Evolutionary conservation across 2,888 invertebrate genomes (phyloP), one percentile per base, ranked within the genome.

Genomic region (Campoplex capitator): DNA sequence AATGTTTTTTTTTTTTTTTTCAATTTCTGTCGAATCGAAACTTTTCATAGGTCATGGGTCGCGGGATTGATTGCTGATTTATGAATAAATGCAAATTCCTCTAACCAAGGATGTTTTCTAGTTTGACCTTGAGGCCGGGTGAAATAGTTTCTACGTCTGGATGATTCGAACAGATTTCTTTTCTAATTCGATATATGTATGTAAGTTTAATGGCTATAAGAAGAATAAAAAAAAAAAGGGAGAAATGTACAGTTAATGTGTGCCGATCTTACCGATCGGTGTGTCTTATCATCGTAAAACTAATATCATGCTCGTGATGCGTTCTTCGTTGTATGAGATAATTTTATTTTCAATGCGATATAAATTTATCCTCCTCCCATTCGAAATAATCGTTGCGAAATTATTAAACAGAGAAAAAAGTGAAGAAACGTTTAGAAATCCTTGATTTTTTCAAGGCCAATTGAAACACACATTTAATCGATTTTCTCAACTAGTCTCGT

Each of bases 41-140:
- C 54, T 81, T 81, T 81, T 54, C 51, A 56, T 62, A 38, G 45
- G 76, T 81, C 77, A 77, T 65, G 75, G 80, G 54, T 54, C 75
- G 75, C n/a, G 23, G 23, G 23, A 73, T 73, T 70, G 35, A 73
- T 85, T 74, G 48, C 45, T 42, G n/a, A 78, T 82, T 78, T 62
- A 73, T 56, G 48, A 58, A 58, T 77, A 67, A 78, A 85, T 82
- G 77, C 67, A 74, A 85, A 82, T 85, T 23, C 56, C 56, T 42
- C 42, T 28, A 38, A 74, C 23, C 67, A 35, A 16, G 58, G 67
- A 73, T n/a, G 51, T 38, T 85, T 85, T 85, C 82, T 85, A 77
- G 62, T 78, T 77, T 85, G 81, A 85, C 85, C 85, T 85, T 85
- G 81, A 85, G 73, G 18, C 75, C 56, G 23, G n/a, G 76, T 65